Base-by-base conservation (phyloP, 2,113 vertebrate species). In the Phoenicopterus ruber region DNA sequence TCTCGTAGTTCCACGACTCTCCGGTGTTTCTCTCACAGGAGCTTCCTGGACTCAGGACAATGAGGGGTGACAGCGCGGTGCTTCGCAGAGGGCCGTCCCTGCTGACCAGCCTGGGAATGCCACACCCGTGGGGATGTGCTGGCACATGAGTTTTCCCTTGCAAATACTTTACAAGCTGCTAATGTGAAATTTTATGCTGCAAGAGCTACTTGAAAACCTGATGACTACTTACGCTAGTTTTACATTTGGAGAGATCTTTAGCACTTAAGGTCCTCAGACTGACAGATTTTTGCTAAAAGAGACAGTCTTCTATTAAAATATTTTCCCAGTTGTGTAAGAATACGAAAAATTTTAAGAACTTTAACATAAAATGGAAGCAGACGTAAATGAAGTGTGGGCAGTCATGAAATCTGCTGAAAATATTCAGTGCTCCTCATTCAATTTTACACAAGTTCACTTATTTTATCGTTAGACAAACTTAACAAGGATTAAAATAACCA, bases 1-100 rank as follows among this genome's bases (percentile, higher is more conserved):
- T 11, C n/a, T 36, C n/a, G 0, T 1, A 7, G 44, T 2, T 10
- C 4, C 22, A 0, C 6, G 3, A 0, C 13, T 19, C 13, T 19
- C 7, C 21, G 0, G 11, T 6, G 42, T 5, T 52, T 2, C 26
- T 57, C 15, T 32, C 42, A 2, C n/a, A 1, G 40, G 10, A 44
- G 16, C 24, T 67, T 31, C 28, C 17, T 2, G 26, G 34, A 6
- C 26, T 21, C 26, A 2, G 81, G 40, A 67, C 29, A 21, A 47
- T 24, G 54, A 20, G 42, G n/a, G 25, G 26, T 16, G 55, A 4
- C 18, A 4, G 46, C 8, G 67, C 9, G 1, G 15, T 5, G 44
- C 34, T 9, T 11, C 4, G 36, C 17, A 4, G 12, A 20, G n/a
- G 11, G 3, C 19, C 4, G 0, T 9, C 36, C 25, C 42, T 8